Evolutionary conservation across 2,113 vertebrate species (phyloP).

Genomic region (Pseudorhombus dupliciocellatus): DNA sequence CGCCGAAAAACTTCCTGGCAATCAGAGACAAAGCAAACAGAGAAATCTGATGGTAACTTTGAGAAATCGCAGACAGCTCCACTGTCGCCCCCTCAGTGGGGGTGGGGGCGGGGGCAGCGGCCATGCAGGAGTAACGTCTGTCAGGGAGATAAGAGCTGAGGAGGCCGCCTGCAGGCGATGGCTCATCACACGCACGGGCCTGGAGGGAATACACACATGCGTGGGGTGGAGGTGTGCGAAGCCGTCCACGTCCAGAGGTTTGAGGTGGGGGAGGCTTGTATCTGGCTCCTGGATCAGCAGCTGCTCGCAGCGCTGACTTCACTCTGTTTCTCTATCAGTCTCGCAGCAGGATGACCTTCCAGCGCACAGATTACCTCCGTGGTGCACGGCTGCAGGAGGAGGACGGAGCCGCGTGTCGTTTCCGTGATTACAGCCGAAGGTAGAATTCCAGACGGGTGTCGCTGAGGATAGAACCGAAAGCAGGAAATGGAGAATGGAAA

Average conservation of each 20-base stretch:
- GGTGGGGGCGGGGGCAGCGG: constrained; percentile 11
- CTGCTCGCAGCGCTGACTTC: constrained; percentile 21
- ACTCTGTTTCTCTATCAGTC: constrained; percentile 40
- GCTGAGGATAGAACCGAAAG: too few relatives aligned
- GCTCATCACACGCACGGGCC: constrained; percentile 52
- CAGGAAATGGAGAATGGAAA: too few relatives aligned
- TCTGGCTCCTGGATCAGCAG: constrained; percentile 40
- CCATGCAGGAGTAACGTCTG: constrained; percentile 48
- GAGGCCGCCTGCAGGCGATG: constrained; percentile 41
- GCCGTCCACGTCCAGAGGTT: constrained; percentile 22
- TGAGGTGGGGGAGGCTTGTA: constrained; percentile 44
- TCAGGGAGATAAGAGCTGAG: constrained; percentile 65
- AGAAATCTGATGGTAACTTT: constrained; percentile 31
- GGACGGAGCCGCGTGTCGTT: neutral
- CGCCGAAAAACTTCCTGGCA: neutral
- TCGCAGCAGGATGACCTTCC: constrained; percentile 45
- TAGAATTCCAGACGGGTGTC: too few relatives aligned
- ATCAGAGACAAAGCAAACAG: constrained; percentile 35
- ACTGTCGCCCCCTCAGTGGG: neutral
- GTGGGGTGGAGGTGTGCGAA: neutral
- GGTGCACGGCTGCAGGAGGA: neutral
- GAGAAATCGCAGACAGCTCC: constrained; percentile 4
- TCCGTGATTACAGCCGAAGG: too few relatives aligned
- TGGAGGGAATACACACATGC: constrained; percentile 30
- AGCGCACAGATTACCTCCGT: constrained; percentile 39